Evolutionary conservation across 2,797 vertebrate species (phyloP).

Genomic region (Acropternis orthonyx): DNA sequence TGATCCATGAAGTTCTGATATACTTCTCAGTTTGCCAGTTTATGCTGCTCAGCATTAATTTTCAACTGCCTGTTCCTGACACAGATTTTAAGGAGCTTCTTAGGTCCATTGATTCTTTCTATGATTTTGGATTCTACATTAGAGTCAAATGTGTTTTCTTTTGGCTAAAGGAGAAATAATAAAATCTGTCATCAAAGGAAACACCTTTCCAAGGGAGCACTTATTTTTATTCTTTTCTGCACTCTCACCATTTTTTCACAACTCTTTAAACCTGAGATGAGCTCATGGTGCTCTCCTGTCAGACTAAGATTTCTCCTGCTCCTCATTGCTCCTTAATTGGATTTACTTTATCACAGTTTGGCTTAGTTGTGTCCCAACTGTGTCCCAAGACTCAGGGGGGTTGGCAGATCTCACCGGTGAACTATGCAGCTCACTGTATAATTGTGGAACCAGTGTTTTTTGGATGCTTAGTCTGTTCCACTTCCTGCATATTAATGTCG

Average conservation of each 20-base stretch:
- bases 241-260: background rate
- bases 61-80: background rate
- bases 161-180: background rate
- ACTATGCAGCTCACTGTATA: background rate
- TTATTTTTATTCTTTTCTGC: background rate
- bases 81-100: background rate
- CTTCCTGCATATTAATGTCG: background rate
- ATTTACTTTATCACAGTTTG: background rate
- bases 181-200: background rate
- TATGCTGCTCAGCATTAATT: background rate
- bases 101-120: background rate
- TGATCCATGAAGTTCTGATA: fast-evolving
- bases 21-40: background rate
- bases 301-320: background rate
- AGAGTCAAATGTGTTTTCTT: background rate
- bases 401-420: background rate
- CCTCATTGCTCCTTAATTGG: background rate
- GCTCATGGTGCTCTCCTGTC: background rate
- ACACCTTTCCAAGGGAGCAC: background rate
- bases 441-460: background rate
- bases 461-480: background rate
- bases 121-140: background rate
- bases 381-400: background rate
- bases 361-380: too few relatives aligned
- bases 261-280: background rate